These are phyloP conservation scores for Xestoiulus laeticollis DNA, from an alignment of 2,888 invertebrate species.

Conservation along the genomic window DNA sequence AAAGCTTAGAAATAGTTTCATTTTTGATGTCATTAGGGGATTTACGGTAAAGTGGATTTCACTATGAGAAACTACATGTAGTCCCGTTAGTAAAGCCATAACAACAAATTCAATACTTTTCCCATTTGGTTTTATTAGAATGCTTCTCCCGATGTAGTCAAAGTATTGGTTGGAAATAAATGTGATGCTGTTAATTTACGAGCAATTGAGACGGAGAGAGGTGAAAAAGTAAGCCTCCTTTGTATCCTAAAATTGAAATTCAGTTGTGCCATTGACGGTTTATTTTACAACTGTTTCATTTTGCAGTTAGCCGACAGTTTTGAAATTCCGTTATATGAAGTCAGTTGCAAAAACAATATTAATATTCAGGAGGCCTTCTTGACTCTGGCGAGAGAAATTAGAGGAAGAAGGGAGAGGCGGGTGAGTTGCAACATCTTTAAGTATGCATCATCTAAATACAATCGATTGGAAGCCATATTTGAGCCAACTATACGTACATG, in stretches of 20 bases:
- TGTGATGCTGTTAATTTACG: constrained; percentile 77
- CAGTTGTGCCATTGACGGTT: neutral
- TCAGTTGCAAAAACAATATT: constrained; percentile 85
- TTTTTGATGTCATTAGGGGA: neutral
- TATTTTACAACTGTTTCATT: neutral
- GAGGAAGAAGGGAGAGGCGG: constrained; percentile 80
- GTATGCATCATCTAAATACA: neutral
- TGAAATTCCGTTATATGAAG: constrained; percentile 88
- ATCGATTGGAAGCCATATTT: neutral
- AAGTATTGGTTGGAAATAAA: constrained; percentile 86
- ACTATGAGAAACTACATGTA: neutral
- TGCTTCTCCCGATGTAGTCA: constrained; percentile 85
- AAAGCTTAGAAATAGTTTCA: neutral
- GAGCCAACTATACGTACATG: neutral
- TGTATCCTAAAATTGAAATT: neutral
- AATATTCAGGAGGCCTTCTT: constrained; percentile 86
- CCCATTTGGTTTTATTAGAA: constrained; percentile 70
- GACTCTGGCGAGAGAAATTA: constrained; percentile 81
- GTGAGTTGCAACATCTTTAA: constrained; percentile 66
- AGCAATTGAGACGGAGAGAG: constrained; percentile 80
- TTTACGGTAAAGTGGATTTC: neutral
- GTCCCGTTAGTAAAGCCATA: neutral
- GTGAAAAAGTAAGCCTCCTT: constrained; percentile 74
- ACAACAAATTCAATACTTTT: neutral
- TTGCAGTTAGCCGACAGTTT: constrained; percentile 84